Evolutionary conservation across 2,113 vertebrate species (phyloP).

Genomic region (Hystrix cristata): DNA sequence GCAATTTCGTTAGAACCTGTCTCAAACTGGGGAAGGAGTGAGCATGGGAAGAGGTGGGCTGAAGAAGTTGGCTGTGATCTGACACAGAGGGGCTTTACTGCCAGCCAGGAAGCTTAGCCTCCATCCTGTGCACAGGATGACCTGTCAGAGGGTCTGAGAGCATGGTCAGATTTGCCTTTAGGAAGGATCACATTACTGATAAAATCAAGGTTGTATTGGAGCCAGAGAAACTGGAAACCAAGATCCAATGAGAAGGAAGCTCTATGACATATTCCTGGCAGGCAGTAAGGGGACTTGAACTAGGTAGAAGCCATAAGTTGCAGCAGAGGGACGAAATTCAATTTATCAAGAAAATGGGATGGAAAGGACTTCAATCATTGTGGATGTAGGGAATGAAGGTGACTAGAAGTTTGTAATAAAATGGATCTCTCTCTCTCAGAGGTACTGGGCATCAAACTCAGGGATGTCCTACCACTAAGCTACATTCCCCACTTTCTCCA

Average conservation of each 20-base stretch:
- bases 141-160: neutral
- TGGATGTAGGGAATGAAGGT: neutral
- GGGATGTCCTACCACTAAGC: neutral
- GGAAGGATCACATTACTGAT: neutral
- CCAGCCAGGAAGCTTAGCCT: neutral
- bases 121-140: too few species aligned
- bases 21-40: neutral
- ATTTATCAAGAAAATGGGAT: neutral
- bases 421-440: neutral
- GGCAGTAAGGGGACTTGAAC: neutral
- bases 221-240: neutral
- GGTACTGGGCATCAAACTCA: neutral
- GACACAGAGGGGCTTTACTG: neutral
- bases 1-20: neutral
- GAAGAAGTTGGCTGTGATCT: neutral
- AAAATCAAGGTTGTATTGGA: neutral
- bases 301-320: neutral
- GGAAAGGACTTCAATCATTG: neutral
- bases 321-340: neutral
- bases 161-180: neutral
- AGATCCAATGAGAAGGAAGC: neutral
- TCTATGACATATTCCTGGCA: neutral
- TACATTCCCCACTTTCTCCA: neutral
- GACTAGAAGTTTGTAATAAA: neutral
- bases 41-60: neutral